phyloP scores from a whole-genome alignment of 2,797 vertebrate genomes.

The Prunella strophiata region DNA sequence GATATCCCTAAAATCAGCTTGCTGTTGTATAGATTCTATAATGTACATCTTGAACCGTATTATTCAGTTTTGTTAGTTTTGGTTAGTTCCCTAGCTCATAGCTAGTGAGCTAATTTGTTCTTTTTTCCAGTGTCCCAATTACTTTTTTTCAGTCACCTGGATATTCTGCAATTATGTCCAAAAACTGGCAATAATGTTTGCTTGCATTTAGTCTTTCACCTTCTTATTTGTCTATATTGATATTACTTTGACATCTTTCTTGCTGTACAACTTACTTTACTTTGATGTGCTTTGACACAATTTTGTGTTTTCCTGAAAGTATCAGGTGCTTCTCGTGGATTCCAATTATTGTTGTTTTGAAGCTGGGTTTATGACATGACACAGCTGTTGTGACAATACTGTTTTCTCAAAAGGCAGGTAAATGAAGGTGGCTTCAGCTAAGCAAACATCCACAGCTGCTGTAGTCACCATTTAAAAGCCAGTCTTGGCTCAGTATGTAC shows the following conservation, averaged over 20 bases:
- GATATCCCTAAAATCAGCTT: neutral
- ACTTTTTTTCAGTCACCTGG: neutral
- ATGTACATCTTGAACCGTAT: neutral
- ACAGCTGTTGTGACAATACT: constrained; percentile 2
- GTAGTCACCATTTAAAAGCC: neutral
- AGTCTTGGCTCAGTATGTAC: neutral
- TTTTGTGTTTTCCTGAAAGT: constrained; percentile 17
- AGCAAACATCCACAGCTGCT: neutral
- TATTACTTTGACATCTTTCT: neutral
- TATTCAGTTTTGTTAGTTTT: neutral
- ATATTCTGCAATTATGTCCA: neutral
- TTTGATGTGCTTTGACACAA: neutral
- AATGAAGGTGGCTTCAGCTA: neutral
- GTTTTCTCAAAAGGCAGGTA: neutral
- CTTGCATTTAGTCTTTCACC: neutral
- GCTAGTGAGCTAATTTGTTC: neutral
- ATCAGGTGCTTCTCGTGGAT: neutral
- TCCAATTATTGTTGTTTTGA: constrained; percentile 11
- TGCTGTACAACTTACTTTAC: neutral
- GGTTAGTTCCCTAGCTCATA: neutral
- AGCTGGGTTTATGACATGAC: neutral
- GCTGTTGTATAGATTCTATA: neutral
- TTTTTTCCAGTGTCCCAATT: neutral
- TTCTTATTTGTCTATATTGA: neutral
- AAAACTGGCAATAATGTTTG: neutral